phyloP scores from a whole-genome alignment of 2,113 vertebrate genomes.

The Aspidoscelis tigris region DNA sequence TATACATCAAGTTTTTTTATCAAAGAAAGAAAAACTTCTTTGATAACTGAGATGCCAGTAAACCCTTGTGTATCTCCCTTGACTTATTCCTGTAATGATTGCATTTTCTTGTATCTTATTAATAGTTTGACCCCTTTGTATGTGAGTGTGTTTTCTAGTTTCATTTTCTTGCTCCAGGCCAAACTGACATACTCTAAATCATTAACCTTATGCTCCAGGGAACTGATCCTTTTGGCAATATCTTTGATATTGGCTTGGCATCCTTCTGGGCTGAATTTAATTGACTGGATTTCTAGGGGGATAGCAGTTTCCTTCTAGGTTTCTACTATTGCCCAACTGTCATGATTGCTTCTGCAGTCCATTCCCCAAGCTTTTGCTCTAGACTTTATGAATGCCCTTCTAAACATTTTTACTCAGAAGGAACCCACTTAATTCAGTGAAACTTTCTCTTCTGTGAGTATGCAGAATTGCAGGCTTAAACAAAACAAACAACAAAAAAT shows the following conservation, averaged over 20 bases:
- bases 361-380: conserved; percentile 27
- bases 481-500: not conserved
- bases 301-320: conserved; percentile 46
- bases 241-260: conserved; percentile 79
- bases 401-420: not conserved
- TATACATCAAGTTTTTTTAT: not conserved
- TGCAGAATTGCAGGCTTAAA: not conserved
- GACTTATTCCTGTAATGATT: conserved; percentile 17
- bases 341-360: conserved; percentile 63
- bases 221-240: conserved; percentile 67
- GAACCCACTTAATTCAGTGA: not conserved
- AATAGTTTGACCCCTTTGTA: conserved; percentile 49
- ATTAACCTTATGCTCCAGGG: conserved; percentile 78
- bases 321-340: conserved; percentile 51
- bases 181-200: conserved; percentile 71
- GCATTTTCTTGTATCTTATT: conserved; percentile 51
- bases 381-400: not conserved
- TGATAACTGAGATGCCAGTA: conserved; percentile 24
- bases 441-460: not conserved
- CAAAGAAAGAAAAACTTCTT: conserved; percentile 6
- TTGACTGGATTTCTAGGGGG: conserved; percentile 73
- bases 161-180: conserved; percentile 66
- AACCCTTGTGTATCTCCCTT: conserved; percentile 3
- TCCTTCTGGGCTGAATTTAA: conserved; percentile 78
- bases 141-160: conserved; percentile 49